Evolutionary conservation across 2,113 vertebrate species (phyloP), one percentile per base, ranked within the genome.

Genomic region (Agelaius phoeniceus): DNA sequence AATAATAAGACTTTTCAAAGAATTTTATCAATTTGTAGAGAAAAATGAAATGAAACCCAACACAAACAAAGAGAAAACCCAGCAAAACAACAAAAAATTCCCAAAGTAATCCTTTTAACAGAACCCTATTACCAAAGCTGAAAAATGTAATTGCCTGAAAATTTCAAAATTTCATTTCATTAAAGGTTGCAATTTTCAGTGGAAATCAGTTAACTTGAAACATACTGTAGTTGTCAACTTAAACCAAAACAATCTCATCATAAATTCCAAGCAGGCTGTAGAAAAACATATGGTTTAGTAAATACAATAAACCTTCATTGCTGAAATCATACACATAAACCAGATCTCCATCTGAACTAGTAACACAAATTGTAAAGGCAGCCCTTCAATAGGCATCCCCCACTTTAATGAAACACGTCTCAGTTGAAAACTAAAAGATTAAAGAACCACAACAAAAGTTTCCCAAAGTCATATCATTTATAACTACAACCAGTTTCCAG

Each of bases 381-480:
- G 79, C 33, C 83, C 83, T 96, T 89, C 95, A 97, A 97, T 92
- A 97, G 94, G 46, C 95, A 95, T 93, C 89, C 84, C 61, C 87
- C 71, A 91, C 87, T 97, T 97, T 98, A 98, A 98, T 98, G 97
- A 98, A 98, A 97, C 97, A 97, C 96, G 88, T 97, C 97, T 95
- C 84, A 79, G 72, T 87, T 95, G 86, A 96, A 97, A 98, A 98
- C 89, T 83, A 57, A 87, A 97, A 98, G 97, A 98, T 98, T 97
- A 96, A 98, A 97, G 97, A 93, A 73, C 97, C 88, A 92, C 90
- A 97, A 93, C 68, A 95, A 96, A 97, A 94, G 93, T 95, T 97
- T 94, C 89, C 72, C 90, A 37, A 69, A 71, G 84, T 75, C 71
- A 18, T 95, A 69, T 96, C 19, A 39, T 93, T 59, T 93, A 89